Percentiles rank a stretch among this genome's conserved stretches.
Evolutionary conservation across 2,888 invertebrate species (phyloP).

Genomic region (Rotaria macrura): DNA sequence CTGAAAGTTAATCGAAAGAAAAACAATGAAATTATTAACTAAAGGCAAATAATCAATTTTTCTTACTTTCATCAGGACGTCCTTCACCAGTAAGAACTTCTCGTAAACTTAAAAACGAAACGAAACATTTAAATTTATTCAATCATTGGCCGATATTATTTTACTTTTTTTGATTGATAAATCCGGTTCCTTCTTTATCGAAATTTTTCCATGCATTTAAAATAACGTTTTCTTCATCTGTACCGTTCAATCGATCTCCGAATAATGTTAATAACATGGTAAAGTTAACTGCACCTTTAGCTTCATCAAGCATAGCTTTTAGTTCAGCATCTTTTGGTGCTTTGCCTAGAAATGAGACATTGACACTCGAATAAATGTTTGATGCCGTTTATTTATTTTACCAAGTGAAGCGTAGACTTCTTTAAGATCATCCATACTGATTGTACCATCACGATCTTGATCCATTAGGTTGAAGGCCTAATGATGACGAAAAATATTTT

Average conservation of each 20-base stretch:
- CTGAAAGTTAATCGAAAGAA: not conserved
- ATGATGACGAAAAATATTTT: not conserved
- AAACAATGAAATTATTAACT: not conserved
- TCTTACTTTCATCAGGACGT: not conserved
- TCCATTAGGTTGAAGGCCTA: slow-evolving; percentile 55
- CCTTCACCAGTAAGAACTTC: slow-evolving; percentile 14
- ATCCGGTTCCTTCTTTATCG: slow-evolving; percentile 46
- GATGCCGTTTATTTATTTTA: not conserved
- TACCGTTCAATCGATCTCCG: slow-evolving; percentile 51
- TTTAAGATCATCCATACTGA: slow-evolving; percentile 52
- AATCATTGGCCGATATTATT: not conserved
- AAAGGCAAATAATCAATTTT: no score
- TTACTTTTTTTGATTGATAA: slow-evolving; percentile 20
- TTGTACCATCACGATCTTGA: slow-evolving; percentile 54
- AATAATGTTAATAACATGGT: slow-evolving; percentile 50
- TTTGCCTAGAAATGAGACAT: slow-evolving; percentile 35
- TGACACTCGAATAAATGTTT: not conserved
- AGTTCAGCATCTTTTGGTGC: slow-evolving; percentile 44
- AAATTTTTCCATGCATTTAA: slow-evolving; percentile 54
- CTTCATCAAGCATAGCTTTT: slow-evolving; percentile 49
- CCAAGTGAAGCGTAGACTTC: slow-evolving; percentile 54
- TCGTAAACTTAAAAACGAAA: not conserved
- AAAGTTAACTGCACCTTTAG: slow-evolving; percentile 49
- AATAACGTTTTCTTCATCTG: slow-evolving; percentile 53
- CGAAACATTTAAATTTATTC: not conserved